Evolutionary conservation across 2,797 vertebrate species (phyloP), one percentile per base, ranked within the genome.

Genomic region (Leptatherina wallacei): DNA sequence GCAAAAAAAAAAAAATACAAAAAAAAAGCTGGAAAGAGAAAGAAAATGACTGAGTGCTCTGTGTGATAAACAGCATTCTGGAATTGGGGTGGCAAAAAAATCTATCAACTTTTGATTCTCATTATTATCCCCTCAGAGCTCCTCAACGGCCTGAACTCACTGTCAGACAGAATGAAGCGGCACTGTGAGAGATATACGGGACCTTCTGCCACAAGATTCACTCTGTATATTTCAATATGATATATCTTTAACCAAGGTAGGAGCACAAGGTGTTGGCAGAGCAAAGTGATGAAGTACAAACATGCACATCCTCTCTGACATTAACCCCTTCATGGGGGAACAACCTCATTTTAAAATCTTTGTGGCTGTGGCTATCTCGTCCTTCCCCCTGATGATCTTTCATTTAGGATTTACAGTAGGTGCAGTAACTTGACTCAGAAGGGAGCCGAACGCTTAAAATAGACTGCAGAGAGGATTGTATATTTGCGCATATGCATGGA

Each of bases 91-190:
- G 51, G 22, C 35, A 65, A 66, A 72, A 65, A 49, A 76, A 83
- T 82, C 47, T 52, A 81, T 87, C 78, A 71, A 79, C 65, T 61
- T 75, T 60, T 75, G 38, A 76, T 65, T 77, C 69, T 66, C 61
- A 80, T 83, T 74, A 78, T 61, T 24, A 62, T 78, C 44, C 54
- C 63, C 33, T 69, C 73, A 60, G n/a, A 64, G 67, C 33, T 54
- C 42, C 42, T 65, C 35, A 42, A 62, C 32, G 66, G 65, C 2
- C 59, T 69, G 62, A 29, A 4, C 27, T 65, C n/a, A 0, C 61
- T 73, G 51, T 73, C 84, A 79, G 42, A 74, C 51, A 20, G 54
- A 71, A 63, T 61, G 49, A 12, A 51, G 35, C 2, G 3, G 24
- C 10, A 64, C 54, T 42, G 56, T 27, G 59, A 74, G 42, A 77